phyloP scores from a whole-genome alignment of 2,113 vertebrate genomes.

The Tiliqua scincoides region DNA sequence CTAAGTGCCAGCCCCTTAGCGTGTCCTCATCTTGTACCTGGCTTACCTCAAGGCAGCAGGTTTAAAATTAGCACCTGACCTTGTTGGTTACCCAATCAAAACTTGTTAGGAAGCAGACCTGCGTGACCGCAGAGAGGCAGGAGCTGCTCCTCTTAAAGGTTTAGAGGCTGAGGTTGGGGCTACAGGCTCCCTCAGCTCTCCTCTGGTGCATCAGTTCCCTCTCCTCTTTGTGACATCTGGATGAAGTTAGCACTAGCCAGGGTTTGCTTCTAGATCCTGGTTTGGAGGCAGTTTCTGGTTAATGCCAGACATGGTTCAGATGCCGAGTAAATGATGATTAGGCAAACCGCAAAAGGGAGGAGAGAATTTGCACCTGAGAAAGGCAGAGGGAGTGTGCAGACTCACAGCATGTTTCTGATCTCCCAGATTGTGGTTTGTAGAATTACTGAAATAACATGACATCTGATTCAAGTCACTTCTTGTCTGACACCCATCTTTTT shows the following conservation, averaged over 20 bases:
- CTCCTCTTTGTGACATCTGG: not conserved
- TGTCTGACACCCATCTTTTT: too few species aligned
- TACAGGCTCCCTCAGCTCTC: not conserved
- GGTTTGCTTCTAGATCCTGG: not conserved
- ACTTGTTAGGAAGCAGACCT: conserved; percentile 27
- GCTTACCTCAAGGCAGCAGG: conserved; percentile 38
- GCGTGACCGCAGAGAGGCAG: not conserved
- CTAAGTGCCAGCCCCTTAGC: conserved; percentile 53
- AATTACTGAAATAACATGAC: too few species aligned
- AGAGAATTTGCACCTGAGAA: too few species aligned
- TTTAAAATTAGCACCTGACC: conserved; percentile 60
- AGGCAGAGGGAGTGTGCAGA: too few species aligned
- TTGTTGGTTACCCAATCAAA: conserved; percentile 39
- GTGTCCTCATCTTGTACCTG: conserved; percentile 57
- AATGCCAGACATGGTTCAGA: not conserved
- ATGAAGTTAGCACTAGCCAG: not conserved
- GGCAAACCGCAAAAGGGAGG: not conserved
- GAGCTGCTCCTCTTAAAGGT: not conserved
- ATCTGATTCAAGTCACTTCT: too few species aligned
- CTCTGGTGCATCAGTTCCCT: not conserved
- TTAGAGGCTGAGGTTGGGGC: not conserved
- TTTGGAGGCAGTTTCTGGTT: not conserved
- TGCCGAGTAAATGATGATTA: not conserved
- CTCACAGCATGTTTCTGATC: too few species aligned
- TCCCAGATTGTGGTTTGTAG: too few species aligned